Base-by-base conservation (phyloP, 2,797 vertebrate species). In the Anas georgica region DNA sequence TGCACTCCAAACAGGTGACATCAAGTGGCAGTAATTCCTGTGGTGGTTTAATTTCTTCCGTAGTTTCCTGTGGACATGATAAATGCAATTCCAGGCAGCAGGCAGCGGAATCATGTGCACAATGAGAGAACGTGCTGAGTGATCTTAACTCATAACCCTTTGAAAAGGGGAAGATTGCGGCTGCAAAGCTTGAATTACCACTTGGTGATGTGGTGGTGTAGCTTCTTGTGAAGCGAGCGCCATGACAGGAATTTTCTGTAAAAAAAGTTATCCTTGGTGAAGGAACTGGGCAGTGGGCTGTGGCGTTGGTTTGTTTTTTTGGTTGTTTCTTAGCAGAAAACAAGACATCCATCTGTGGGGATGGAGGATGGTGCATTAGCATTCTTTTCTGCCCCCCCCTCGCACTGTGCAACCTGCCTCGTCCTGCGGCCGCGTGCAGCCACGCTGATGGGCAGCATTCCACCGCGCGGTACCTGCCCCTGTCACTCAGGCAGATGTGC, bases 1-100 rank as follows among this genome's bases (percentile, higher is more conserved):
- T 25, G 16, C 62, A 0, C 96, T 95, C 91, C 82, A 59, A n/a
- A 68, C n/a, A 60, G 73, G 76, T 96, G 91, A 87, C 3, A 4
- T 12, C 8, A 70, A 50, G 31, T 73, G 68, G 41, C 64, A 87
- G 16, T 88, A 85, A 86, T 95, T 64, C 78, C 33, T 80, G 80
- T 70, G 60, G 75, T 66, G 22, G 43, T 90, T 87, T 66, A 66
- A 55, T 90, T 88, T 91, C 55, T 79, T 62, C 28, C 14, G 1
- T 26, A n/a, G 28, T 73, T 29, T 87, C 55, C 55, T 67, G 37
- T 85, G 86, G 31, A 64, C 26, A 7, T 8, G 7, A 43, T 43
- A 78, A 91, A 75, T 80, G 31, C 1, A 1, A 10, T 69, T 81
- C 11, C 52, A 41, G 43, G 43, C 41, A 10, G 64, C 60, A 48